A percentile compares a stretch with the other conserved stretches of the same genome.
Conservation (phyloP, 2,113 vertebrate species). For the Lepisosteus osseus region DNA sequence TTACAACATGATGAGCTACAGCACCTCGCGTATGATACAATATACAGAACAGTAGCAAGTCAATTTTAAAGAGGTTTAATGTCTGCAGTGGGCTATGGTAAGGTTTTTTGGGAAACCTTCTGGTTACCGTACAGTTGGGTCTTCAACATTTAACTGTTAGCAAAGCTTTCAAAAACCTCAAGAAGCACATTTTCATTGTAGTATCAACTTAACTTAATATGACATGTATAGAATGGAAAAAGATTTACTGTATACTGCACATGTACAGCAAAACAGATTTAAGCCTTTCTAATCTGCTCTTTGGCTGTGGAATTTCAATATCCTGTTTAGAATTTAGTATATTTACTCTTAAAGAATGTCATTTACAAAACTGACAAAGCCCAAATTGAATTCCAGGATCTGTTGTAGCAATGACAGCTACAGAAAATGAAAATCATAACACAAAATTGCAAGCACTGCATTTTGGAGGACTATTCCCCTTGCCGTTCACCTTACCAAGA, state of each 20-base stretch:
- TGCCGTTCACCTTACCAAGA: conserved; percentile 39
- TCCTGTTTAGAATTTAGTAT: conserved; percentile 46
- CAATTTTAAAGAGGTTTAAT: too few relatives aligned
- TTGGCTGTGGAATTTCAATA: conserved; percentile 44
- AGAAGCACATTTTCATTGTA: conserved; percentile 41
- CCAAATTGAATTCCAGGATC: conserved; percentile 54
- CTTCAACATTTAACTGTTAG: conserved; percentile 42
- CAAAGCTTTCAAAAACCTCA: conserved; percentile 35
- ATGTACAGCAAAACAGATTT: conserved; percentile 48
- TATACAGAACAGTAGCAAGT: too few relatives aligned
- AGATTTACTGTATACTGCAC: too few relatives aligned
- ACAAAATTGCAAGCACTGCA: conserved; percentile 46
- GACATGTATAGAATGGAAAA: conserved; percentile 38
- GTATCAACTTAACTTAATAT: conserved; percentile 46
- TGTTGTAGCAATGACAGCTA: conserved; percentile 45
- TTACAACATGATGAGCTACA: too few relatives aligned
- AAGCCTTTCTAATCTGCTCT: conserved; percentile 46
- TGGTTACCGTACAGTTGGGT: not conserved
- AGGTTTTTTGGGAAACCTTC: conserved; percentile 1
- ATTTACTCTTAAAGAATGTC: conserved; percentile 52
- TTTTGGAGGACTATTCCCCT: conserved; percentile 41
- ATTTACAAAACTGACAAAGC: conserved; percentile 53
- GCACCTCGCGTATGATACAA: too few relatives aligned
- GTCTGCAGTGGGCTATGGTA: too few relatives aligned
- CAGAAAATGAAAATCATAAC: conserved; percentile 40